phyloP scores from a whole-genome alignment of 2,888 invertebrate genomes.

The Exocentrus adspersus region DNA sequence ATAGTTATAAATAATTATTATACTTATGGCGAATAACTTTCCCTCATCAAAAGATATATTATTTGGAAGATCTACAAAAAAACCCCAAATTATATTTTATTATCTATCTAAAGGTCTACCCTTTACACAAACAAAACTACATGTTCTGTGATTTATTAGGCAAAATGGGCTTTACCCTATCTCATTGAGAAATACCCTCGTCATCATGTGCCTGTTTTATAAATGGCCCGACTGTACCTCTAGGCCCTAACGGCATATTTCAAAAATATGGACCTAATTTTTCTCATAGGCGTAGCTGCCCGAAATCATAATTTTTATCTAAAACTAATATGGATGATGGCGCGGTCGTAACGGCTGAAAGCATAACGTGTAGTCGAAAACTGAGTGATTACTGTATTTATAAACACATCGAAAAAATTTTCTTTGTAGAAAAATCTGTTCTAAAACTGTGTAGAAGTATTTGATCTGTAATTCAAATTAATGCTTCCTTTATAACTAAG shows the following conservation, averaged over 20 bases:
- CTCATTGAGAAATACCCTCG: slow-evolving; percentile 9
- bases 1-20: too few relatives aligned
- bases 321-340: slow-evolving; percentile 1
- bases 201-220: background rate
- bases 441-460: too few relatives aligned
- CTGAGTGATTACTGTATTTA: background rate
- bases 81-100: background rate
- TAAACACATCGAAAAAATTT: too few relatives aligned
- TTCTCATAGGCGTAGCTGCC: slow-evolving; percentile 4
- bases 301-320: slow-evolving; percentile 6
- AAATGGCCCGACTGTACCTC: background rate
- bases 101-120: background rate
- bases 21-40: too few relatives aligned
- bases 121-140: background rate
- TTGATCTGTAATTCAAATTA: background rate
- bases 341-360: background rate
- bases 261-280: slow-evolving; percentile 6
- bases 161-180: background rate
- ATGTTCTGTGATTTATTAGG: background rate
- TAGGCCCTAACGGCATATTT: background rate
- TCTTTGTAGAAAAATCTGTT: too few relatives aligned
- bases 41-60: too few relatives aligned
- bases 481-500: background rate
- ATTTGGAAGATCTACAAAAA: too few relatives aligned
- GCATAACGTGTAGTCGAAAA: background rate